Evolutionary conservation across 2,888 invertebrate genomes (phyloP), one percentile per base, ranked within the genome.

Genomic region (Orchesella flavescens): DNA sequence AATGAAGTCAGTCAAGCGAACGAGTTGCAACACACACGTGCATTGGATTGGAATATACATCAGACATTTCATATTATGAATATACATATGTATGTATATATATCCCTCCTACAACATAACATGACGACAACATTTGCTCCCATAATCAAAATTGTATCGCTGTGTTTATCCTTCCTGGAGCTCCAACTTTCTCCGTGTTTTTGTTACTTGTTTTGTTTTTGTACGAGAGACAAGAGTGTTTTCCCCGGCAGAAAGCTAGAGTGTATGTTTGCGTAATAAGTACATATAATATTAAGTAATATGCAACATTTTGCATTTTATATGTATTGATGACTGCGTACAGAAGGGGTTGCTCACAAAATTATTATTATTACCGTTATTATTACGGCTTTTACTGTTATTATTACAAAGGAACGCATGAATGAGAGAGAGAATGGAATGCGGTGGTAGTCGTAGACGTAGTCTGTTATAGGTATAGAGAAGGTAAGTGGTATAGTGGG

Each of bases 261-360:
- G 43, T 5, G 65, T 34, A n/a, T 49, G 34, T 44, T 10, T 1
- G 57, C 7, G 59, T 17, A 0, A 21, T 4, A 61, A n/a, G 53
- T 53, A 46, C 24, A 57, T 65, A 53, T 43, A 55, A 77, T 69
- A 77, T 77, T 69, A 77, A 69, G 69, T 77, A 69, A 17, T 46
- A 77, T 61, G 76, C 68, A 77, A 77, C 69, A 77, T 69, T 77
- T 77, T 77, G 77, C 69, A 77, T 61, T 77, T 77, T 77, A 15
- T 49, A 44, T 59, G 43, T 59, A n/a, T 34, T 34, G 34, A 34
- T 34, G 34, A 34, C 34, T 73, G 57, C 49, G 53, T 46, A 53
- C n/a, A 19, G 75, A 53, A 65, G 43, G 65, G 66, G 44, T 59
- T 69, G 59, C 46, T 77, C 23, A 13, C 65, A n/a, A n/a, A n/a